Base-by-base conservation (phyloP, 2,797 vertebrate species). In the Arremon aurantiirostris region DNA sequence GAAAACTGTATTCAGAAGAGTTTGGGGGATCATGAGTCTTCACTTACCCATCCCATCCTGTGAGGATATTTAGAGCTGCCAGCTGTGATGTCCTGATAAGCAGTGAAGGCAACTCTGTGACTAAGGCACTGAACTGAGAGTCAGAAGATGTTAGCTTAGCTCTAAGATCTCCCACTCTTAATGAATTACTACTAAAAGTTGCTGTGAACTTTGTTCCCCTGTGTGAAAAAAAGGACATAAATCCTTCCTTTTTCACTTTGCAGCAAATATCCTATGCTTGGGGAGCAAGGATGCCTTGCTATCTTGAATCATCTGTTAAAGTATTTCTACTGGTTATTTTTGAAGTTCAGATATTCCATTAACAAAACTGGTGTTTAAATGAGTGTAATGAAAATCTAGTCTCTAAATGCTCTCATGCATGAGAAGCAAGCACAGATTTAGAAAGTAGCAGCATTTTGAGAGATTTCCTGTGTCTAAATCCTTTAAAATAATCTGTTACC, bases 1-100 rank as follows among this genome's bases (percentile, higher is more conserved):
- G 81, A 95, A 93, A 93, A 93, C n/a, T 77, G 41, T 89, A 89
- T 82, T 81, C 60, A 66, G 80, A 82, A 87, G 60, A 82, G 65
- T 85, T 81, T 86, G 69, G 75, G 86, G 68, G 61, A 77, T 47
- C 50, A 9, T 35, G 37, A 69, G 50, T 66, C 27, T 89, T 77
- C 11, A 32, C 76, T 86, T 84, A 65, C 21, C 41, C 56, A 42
- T 78, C 14, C 22, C 32, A 44, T 83, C 42, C 63, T 14, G 3
- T 30, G 56, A 77, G 27, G 63, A 19, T 57, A 53, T 71, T 90
- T 64, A 61, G 6, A 81, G 79, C 37, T 63, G 39, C 65, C 8
- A 6, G 53, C 46, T 85, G 37, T 57, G 75, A 76, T 82, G 27
- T 55, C 52, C 52, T 84, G 68, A 50, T 79, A 93, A 90, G 61